Percentiles rank a stretch among this genome's conserved stretches.
phyloP scores from a whole-genome alignment of 23 tunicate genomes.

The Ciona savignyi region DNA sequence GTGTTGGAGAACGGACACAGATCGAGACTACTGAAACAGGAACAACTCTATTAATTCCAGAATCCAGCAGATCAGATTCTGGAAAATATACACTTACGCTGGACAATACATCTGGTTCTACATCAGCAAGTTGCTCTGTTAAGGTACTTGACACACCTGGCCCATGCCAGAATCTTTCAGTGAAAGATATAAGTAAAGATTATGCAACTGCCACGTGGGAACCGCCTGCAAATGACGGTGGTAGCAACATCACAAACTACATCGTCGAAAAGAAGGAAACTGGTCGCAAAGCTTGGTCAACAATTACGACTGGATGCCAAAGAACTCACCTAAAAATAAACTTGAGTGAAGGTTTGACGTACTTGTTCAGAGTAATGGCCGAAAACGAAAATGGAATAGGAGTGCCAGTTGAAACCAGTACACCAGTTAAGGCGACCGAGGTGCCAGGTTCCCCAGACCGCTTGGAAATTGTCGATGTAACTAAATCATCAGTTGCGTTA shows the following conservation, averaged over 20 bases:
- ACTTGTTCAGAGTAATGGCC: conserved; percentile 80
- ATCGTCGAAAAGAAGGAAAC: conserved; percentile 80
- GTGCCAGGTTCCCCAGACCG: conserved; percentile 70
- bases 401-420: conserved; percentile 20
- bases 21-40: conserved; percentile 39
- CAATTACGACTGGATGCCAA: conserved; percentile 56
- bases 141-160: conserved; percentile 94
- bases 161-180: conserved; percentile 60
- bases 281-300: conserved; percentile 59
- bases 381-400: conserved; percentile 45
- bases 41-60: conserved; percentile 31
- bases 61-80: conserved; percentile 71
- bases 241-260: conserved; percentile 69
- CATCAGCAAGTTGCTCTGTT: conserved; percentile 46
- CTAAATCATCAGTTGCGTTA: conserved; percentile 28
- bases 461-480: conserved; percentile 30
- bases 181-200: conserved; percentile 48
- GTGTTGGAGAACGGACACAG: conserved; percentile 6
- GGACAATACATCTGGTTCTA: conserved; percentile 64
- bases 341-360: conserved; percentile 53
- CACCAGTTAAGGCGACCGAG: conserved; percentile 58
- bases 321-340: conserved; percentile 48
- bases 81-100: conserved; percentile 81
- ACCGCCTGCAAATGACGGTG: conserved; percentile 81
- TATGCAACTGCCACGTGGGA: conserved; percentile 66